Evolutionary conservation across 2,113 vertebrate genomes (phyloP), one percentile per base, ranked within the genome.

Genomic region (Tetrao urogallus): DNA sequence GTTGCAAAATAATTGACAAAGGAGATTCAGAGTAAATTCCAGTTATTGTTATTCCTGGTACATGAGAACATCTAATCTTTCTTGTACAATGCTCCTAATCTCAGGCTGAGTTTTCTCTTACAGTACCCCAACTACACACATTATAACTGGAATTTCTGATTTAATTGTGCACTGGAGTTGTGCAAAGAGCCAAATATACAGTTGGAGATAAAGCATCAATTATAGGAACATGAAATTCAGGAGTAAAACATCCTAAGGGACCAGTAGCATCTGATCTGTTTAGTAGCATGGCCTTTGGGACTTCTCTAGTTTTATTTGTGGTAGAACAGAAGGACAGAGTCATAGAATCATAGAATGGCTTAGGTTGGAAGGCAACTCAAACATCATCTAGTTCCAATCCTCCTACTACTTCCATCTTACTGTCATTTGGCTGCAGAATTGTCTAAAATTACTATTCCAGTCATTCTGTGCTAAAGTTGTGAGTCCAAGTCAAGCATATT

Each of bases 11-110:
- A 88, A 83, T 66, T 72, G 56, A 67, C 13, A 34, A 66, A 90
- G 36, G 36, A 32, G 20, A 32, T 76, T 88, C 50, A 72, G 34
- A 52, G 25, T 82, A 65, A 91, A 66, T 87, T 92, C 71, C 58
- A 52, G 12, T 87, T 75, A 91, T 3, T 63, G 65, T 40, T 89
- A 89, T 92, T 89, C 67, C 45, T 89, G n/a, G 45, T 79, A 85
- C n/a, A 25, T 48, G 74, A 91, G 74, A 93, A 89, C 36, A 52
- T 66, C 20, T 87, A 15, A 14, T 47, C 45, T 63, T 86, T 71
- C 28, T 92, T 7, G 36, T 60, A 50, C 42, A 11, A 7, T 24
- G 19, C 10, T 78, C 75, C 19, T 30, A 30, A 75, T 69, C 43
- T 79, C 54, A 66, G 13, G 22, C 13, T 76, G 38, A 71, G 6